Evolutionary conservation across 2,113 vertebrate genomes (phyloP).

Genomic region (Ophthalmolycus amberensis): DNA sequence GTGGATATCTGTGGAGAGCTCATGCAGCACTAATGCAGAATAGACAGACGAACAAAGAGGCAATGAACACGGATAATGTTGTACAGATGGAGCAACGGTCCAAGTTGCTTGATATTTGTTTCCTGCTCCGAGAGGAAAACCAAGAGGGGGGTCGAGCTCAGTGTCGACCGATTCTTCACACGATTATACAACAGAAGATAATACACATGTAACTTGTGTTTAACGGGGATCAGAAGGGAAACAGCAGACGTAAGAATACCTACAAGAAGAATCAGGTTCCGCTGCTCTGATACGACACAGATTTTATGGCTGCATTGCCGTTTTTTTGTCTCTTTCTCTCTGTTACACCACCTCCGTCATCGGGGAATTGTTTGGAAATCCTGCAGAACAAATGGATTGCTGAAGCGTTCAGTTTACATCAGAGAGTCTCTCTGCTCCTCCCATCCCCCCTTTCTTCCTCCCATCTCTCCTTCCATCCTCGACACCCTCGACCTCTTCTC

Average conservation of each 20-base stretch:
- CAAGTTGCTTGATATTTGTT: conserved; percentile 27
- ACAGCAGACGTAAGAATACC: neutral
- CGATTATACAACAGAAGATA: conserved; percentile 4
- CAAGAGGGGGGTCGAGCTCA: neutral
- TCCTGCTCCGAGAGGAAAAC: conserved; percentile 6
- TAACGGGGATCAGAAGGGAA: conserved; percentile 10
- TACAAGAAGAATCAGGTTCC: neutral
- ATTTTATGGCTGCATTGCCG: neutral
- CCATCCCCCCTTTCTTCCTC: neutral
- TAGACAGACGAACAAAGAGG: conserved; percentile 19
- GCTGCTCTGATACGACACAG: conserved; percentile 4
- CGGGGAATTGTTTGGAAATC: conserved; percentile 45
- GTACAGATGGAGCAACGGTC: conserved; percentile 44
- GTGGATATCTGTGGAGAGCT: conserved; percentile 47
- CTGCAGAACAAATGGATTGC: conserved; percentile 36
- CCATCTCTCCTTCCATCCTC: conserved; percentile 10
- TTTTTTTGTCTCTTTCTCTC: conserved; percentile 39
- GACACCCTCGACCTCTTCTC: conserved; percentile 3
- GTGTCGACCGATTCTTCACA: conserved; percentile 6
- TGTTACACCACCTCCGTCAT: conserved; percentile 36
- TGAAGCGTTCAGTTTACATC: conserved; percentile 11
- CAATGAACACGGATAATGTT: conserved; percentile 27
- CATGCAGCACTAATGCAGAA: conserved; percentile 35
- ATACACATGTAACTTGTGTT: neutral
- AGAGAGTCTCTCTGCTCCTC: conserved; percentile 7